These are phyloP conservation scores for Chloroceryle amazona DNA, from an alignment of 2,797 vertebrate genomes.

Conservation along the genomic window DNA sequence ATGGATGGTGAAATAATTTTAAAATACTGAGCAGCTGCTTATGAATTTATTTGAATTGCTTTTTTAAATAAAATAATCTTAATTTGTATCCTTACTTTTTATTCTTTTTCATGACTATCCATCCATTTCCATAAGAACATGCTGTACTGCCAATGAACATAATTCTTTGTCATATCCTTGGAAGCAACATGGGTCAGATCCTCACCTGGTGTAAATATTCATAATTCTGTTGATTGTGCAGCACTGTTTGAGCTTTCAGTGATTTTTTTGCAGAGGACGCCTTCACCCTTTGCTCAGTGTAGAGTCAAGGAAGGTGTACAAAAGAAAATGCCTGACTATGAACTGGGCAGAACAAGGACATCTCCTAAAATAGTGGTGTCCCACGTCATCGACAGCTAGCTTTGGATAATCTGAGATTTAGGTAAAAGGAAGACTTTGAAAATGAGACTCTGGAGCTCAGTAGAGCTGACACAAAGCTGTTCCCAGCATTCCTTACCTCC, in stretches of 20 bases:
- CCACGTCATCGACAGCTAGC: neutral
- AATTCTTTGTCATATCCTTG: neutral
- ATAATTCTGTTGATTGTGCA: neutral
- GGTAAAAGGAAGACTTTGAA: neutral
- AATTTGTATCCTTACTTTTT: neutral
- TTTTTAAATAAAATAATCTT: neutral
- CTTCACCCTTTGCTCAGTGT: neutral
- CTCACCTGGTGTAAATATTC: neutral
- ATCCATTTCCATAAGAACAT: neutral
- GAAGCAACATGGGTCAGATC: neutral
- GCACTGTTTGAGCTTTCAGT: neutral
- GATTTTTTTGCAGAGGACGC: neutral
- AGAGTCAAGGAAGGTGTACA: neutral
- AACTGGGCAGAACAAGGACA: neutral
- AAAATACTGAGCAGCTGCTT: neutral
- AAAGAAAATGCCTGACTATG: neutral
- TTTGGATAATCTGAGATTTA: conserved; percentile 37
- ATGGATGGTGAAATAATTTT: neutral
- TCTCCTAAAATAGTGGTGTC: neutral
- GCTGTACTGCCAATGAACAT: neutral
- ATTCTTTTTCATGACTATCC: neutral
- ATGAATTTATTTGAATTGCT: neutral
- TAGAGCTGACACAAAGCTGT: neutral
- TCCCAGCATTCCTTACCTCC: conserved; percentile 62
- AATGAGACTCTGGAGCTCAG: neutral